Conservation (phyloP, 2,888 invertebrate genomes). For the Nemotelus pantherinus region DNA sequence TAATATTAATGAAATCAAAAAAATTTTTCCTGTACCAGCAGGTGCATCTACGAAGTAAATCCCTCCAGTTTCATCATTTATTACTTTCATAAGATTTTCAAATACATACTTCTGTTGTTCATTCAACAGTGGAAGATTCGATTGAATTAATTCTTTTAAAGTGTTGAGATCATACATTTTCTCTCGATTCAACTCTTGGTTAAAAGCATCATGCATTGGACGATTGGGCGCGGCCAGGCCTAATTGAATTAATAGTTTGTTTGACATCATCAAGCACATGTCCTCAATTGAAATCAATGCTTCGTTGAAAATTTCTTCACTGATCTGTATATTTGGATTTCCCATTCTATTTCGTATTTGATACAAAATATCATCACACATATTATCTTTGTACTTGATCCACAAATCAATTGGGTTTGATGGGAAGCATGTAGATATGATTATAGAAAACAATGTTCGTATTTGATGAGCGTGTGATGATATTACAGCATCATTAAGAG, state of each 20-base stretch:
- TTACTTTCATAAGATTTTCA: conserved; percentile 32
- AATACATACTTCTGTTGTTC: conserved; percentile 38
- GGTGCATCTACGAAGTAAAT: conserved; percentile 48
- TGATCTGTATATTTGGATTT: conserved; percentile 46
- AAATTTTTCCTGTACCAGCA: conserved; percentile 48
- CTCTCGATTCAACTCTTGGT: conserved; percentile 54
- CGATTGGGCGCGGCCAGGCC: conserved; percentile 55
- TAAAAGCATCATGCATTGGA: conserved; percentile 52
- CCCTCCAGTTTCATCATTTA: conserved; percentile 43
- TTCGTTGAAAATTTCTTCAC: conserved; percentile 54
- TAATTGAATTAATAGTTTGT: conserved; percentile 51
- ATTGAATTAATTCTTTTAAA: conserved; percentile 46
- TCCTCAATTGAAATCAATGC: conserved; percentile 56
- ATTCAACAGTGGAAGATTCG: conserved; percentile 46
- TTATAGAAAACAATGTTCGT: conserved; percentile 53
- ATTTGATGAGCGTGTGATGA: conserved; percentile 52
- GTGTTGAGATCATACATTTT: conserved; percentile 51
- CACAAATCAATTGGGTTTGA: conserved; percentile 55
- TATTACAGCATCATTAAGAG: conserved; percentile 52
- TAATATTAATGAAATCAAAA: conserved; percentile 47
- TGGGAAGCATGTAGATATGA: conserved; percentile 52
- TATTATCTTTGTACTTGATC: conserved; percentile 49
- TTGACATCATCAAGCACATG: conserved; percentile 48
- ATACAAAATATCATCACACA: conserved; percentile 52
- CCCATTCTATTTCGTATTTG: conserved; percentile 30